Conservation (phyloP, 1,140 invertebrate genomes). For the Acromyrmex charruanus region DNA sequence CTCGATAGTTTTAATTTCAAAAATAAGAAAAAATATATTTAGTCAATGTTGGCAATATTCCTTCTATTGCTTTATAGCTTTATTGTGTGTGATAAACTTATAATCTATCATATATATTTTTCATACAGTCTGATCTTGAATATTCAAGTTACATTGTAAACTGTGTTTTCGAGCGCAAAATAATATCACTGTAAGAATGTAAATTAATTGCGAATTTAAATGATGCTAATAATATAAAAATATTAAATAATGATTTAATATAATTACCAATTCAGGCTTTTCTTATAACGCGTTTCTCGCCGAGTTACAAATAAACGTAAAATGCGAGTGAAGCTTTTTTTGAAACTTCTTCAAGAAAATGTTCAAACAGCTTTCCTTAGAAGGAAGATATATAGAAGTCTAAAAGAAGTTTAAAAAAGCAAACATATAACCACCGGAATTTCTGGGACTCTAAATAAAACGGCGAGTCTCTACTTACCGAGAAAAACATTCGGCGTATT, state of each 20-base stretch:
- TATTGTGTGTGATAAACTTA: neutral
- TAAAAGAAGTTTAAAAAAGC: neutral
- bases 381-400: neutral
- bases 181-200: neutral
- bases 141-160: neutral
- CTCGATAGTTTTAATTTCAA: neutral
- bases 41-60: neutral
- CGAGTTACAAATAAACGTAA: neutral
- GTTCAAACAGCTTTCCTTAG: neutral
- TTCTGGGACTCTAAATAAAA: neutral
- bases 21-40: neutral
- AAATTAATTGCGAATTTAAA: neutral
- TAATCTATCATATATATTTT: neutral
- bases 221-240: neutral
- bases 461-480: neutral
- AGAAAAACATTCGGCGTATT: neutral
- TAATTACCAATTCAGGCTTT: neutral
- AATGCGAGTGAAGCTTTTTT: neutral
- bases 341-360: neutral
- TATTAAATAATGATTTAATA: neutral
- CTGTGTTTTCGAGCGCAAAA: neutral
- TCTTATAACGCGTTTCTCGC: neutral
- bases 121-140: neutral
- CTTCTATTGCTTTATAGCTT: neutral
- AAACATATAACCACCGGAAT: neutral